A percentile compares a stretch with the other conserved stretches of the same genome.
Conservation (phyloP, 2,888 invertebrate genomes). For the Brachyopa scutellaris region DNA sequence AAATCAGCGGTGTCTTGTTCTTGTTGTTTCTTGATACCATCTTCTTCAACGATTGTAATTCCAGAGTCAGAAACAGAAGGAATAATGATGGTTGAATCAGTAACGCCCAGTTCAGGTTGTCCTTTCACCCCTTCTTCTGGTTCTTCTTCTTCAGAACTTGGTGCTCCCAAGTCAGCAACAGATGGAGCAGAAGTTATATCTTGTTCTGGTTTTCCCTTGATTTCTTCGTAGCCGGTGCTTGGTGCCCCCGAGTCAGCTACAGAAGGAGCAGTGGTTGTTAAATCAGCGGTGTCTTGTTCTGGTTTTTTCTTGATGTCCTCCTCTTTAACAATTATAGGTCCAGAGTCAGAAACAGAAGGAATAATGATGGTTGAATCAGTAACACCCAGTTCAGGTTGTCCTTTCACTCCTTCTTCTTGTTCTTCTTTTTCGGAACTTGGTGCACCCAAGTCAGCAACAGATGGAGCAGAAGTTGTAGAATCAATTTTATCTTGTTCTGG, state of each 20-base stretch:
- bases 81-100: constrained; percentile 37
- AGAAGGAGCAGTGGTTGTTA: too few species aligned
- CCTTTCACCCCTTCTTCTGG: background rate
- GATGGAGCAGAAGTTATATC: background rate
- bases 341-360: constrained; percentile 3
- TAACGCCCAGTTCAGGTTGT: constrained; percentile 10
- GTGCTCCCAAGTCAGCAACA: constrained; percentile 51
- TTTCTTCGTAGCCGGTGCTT: constrained; percentile 24
- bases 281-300: constrained; percentile 19
- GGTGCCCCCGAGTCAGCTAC: too few species aligned
- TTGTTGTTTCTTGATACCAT: background rate
- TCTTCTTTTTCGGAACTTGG: constrained; percentile 41
- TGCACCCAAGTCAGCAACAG: background rate
- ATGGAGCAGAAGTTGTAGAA: too few species aligned
- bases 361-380: constrained; percentile 37
- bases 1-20: constrained; percentile 33
- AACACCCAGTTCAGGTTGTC: background rate
- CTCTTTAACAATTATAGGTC: constrained; percentile 53
- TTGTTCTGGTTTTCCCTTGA: background rate
- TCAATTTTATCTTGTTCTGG: too few species aligned
- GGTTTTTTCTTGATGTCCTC: background rate
- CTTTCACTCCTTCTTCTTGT: constrained; percentile 17
- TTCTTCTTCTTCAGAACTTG: constrained; percentile 27
- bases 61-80: constrained; percentile 28
- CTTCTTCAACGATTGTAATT: constrained; percentile 42